phyloP scores from a whole-genome alignment of 53 echinoderm and acorn worm species.

The Glandiceps talaboti region DNA sequence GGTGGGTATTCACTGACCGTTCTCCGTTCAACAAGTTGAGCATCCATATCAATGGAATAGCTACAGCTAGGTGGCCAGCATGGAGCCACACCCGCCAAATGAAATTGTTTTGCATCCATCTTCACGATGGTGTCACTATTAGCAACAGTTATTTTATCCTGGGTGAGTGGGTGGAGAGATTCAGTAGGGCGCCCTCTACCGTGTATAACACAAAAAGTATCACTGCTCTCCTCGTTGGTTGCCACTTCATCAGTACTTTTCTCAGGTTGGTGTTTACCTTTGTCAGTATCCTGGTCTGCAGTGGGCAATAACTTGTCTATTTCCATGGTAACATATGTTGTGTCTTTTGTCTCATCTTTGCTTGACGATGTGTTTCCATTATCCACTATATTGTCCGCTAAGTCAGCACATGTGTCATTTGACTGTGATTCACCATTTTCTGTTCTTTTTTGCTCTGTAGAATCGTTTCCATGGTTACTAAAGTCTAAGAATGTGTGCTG shows the following conservation, averaged over 20 bases:
- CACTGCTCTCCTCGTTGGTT: not conserved
- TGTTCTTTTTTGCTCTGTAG: not conserved
- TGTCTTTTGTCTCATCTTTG: slow-evolving; percentile 3
- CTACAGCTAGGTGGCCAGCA: slow-evolving; percentile 90
- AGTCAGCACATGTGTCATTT: slow-evolving; percentile 12
- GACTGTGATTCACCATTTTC: not conserved
- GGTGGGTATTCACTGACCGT: slow-evolving; percentile 44
- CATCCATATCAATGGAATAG: slow-evolving; percentile 55
- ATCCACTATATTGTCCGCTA: slow-evolving; percentile 2
- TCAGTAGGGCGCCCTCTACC: slow-evolving; percentile 1
- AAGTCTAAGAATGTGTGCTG: slow-evolving; percentile 45
- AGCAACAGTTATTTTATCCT: not conserved
- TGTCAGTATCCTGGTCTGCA: not conserved
- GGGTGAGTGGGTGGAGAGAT: slow-evolving; percentile 14
- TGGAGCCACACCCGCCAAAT: slow-evolving; percentile 56
- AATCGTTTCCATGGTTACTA: not conserved
- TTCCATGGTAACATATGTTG: not conserved
- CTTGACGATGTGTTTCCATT: not conserved
- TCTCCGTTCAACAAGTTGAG: slow-evolving; percentile 62
- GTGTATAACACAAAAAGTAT: not conserved
- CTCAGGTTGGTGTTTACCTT: not conserved
- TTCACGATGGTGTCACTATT: slow-evolving; percentile 25
- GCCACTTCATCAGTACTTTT: too few species aligned
- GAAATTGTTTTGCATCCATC: slow-evolving; percentile 15
- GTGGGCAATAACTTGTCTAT: not conserved